Base-by-base conservation (phyloP, 2,113 vertebrate species). In the Grallaria varia region DNA sequence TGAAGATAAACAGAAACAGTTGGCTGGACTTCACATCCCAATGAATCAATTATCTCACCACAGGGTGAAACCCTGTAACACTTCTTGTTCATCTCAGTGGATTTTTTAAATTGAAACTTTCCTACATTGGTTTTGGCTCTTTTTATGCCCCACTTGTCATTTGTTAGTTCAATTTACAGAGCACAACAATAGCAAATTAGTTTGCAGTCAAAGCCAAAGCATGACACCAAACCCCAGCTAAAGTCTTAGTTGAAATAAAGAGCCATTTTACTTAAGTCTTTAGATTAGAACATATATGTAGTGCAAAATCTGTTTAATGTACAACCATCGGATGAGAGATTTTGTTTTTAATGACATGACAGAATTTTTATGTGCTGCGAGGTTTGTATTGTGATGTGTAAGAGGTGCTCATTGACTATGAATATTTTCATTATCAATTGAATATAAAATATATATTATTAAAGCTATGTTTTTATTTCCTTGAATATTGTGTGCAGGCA, bases 101-200 rank as follows among this genome's bases (percentile, higher is more conserved):
- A 63, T 93, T 93, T 76, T 94, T 96, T 33, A 68, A 64, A 64
- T 9, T 75, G 24, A 78, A 79, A 66, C 11, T 77, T 96, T 89
- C 10, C 42, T 59, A 10, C 62, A 56, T 66, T 73, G 21, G 42
- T 96, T 91, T 85, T 83, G 81, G 27, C 49, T 68, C 9, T 73
- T 86, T 91, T 82, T 87, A 9, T 91, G 35, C 21, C 22, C 49
- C 28, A 25, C 53, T 77, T 96, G 66, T 89, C 55, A n/a, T 47
- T 89, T 90, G 10, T 35, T 90, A 58, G n/a, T 59, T 95, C 87
- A 72, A 66, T 63, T 95, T 89, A 73, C 63, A 95, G 45, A 94
- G 15, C 15, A 44, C 28, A 84, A 23, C 11, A 53, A 42, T 86
- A 31, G 59, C 95, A 95, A 95, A 95, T 86, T 76, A 91, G 39